A percentile compares a stretch with the other conserved stretches of the same genome.
Evolutionary conservation across 2,797 vertebrate genomes (phyloP).

Genomic region (Neosalanx taihuensis): DNA sequence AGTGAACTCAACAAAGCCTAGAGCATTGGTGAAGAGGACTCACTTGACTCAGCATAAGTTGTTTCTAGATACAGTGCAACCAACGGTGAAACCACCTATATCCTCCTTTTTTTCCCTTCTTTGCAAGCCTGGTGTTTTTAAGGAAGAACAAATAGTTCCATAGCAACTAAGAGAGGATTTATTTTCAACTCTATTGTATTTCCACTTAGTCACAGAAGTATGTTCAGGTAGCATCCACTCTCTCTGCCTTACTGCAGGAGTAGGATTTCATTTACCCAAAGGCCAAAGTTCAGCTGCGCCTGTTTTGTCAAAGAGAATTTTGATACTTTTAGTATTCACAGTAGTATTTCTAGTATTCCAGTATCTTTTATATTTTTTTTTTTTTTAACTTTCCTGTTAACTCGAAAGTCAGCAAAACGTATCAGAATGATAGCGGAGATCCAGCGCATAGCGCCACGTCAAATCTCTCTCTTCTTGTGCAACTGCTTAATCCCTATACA

Average conservation of each 20-base stretch:
- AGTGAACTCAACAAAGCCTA: background rate
- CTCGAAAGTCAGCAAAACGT: no score
- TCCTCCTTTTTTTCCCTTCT: background rate
- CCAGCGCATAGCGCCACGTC: background rate
- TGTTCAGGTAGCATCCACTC: conserved; percentile 4
- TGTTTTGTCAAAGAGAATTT: conserved; percentile 4
- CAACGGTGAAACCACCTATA: conserved; percentile 1
- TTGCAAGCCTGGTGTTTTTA: background rate
- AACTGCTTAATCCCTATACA: conserved; percentile 8
- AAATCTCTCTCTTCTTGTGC: background rate
- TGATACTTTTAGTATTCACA: background rate
- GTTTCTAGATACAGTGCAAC: background rate
- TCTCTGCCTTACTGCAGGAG: background rate
- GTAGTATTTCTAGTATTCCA: no score
- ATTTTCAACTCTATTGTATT: background rate
- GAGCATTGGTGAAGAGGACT: background rate
- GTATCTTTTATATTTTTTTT: no score
- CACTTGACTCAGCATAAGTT: conserved; percentile 12
- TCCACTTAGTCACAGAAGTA: background rate
- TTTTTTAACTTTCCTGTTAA: no score
- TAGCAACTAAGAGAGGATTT: background rate
- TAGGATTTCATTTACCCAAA: background rate
- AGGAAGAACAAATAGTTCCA: background rate
- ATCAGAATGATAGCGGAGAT: no score
- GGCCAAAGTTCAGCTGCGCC: background rate